Base-by-base conservation (phyloP, 2,113 vertebrate genomes). In the Calyptommatus sinebrachiatus region DNA sequence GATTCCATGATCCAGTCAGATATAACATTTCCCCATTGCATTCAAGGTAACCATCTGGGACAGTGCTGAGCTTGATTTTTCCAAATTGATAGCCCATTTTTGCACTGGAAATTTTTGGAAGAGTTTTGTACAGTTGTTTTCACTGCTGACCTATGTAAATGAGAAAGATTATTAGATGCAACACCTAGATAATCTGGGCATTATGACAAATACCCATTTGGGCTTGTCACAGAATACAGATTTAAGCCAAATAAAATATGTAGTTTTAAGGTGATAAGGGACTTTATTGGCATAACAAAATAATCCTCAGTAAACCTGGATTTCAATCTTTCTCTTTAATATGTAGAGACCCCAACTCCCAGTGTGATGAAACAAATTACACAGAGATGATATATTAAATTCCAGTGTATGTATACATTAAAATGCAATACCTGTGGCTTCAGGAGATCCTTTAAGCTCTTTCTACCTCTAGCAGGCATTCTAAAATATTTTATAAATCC, bases 391-490 rank as follows among this genome's bases (percentile, higher is more conserved):
- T 87, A 87, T 87, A 87, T 91, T 90, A 88, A 90, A 87, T 81
- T 75, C 83, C 88, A 86, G 88, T 91, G 89, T 89, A 87, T 86
- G 88, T 90, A 88, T 87, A 86, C 73, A 80, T 90, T 81, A 81
- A 86, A 85, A 87, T 8, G 22, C 80, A 90, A 90, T 90, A 92
- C 89, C 82, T 88, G 78, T 77, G 84, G 84, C 87, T 90, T 82
- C 75, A 83, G 85, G 87, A 90, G 87, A 87, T 82, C 89, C 83
- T 91, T 92, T 92, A 92, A 92, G 89, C 87, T 90, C 86, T 85
- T 90, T 85, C 80, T 80, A 85, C 1, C 84, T 85, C 87, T 82
- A 87, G 78, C 87, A 78, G 26, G 67, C 84, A 80, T 84, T 85
- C 85, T 87, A 85, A 91, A 88, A 84, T 1, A 21, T 83, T 9